Evolutionary conservation across 2,797 vertebrate genomes (phyloP).

Genomic region (Neosilurus mollespiculum): DNA sequence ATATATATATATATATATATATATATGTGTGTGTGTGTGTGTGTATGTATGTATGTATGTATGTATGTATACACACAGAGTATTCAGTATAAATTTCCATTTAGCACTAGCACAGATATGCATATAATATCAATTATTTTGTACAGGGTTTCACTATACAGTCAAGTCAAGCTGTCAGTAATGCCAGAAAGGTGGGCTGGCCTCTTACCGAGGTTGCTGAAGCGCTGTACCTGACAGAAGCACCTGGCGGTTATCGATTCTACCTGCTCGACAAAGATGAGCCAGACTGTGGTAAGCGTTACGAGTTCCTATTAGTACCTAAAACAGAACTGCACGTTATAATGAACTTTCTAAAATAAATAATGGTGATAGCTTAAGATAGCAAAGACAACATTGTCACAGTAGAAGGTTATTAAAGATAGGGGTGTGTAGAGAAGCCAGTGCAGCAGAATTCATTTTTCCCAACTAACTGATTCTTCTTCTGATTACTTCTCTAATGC

Average conservation of each 20-base stretch:
- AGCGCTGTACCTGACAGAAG: constrained; percentile 81
- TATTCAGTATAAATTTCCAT: too few relatives aligned
- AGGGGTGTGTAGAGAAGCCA: background rate
- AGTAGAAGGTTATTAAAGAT: background rate
- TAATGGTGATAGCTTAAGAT: background rate
- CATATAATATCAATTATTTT: background rate
- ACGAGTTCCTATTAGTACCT: background rate
- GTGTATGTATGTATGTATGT: too few relatives aligned
- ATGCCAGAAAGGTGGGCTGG: constrained; percentile 85
- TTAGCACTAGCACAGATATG: too few relatives aligned
- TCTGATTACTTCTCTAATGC: background rate
- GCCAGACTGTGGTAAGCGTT: constrained; percentile 74
- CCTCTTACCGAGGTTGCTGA: constrained; percentile 79
- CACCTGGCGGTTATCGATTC: constrained; percentile 92
- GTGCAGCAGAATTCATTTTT: background rate
- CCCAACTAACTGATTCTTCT: background rate
- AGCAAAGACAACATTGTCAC: background rate
- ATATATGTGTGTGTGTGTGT: too few relatives aligned
- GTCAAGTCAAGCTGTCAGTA: constrained; percentile 87
- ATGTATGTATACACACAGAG: too few relatives aligned
- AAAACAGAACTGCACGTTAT: background rate
- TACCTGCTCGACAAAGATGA: constrained; percentile 82
- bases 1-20: too few relatives aligned
- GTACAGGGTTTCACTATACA: constrained; percentile 86
- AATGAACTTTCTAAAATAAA: background rate